A percentile compares a stretch with the other conserved stretches of the same genome.
Conservation (phyloP, 1,140 invertebrate species). For the Hermetia illucens region DNA sequence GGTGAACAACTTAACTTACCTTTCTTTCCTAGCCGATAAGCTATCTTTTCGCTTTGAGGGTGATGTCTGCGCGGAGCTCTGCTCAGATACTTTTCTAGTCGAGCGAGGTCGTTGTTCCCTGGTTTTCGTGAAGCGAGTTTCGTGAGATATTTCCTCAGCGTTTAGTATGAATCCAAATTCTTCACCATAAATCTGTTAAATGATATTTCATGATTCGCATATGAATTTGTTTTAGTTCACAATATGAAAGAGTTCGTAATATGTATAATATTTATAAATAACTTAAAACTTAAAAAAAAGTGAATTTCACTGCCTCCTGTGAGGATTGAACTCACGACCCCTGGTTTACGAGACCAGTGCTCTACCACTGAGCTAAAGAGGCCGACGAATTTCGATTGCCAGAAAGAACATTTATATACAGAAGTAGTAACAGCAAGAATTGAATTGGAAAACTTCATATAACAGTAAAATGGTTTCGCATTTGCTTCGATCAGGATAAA, state of each 20-base stretch:
- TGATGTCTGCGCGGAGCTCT: conserved; percentile 55
- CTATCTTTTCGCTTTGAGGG: conserved; percentile 62
- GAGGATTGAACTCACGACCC: conserved; percentile 76
- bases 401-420: too few relatives aligned
- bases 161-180: conserved; percentile 56
- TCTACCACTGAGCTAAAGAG: conserved; percentile 32
- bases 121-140: conserved; percentile 15
- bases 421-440: too few relatives aligned
- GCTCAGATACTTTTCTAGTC: conserved; percentile 57
- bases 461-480: too few relatives aligned
- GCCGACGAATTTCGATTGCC: too few relatives aligned
- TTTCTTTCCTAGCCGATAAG: conserved; percentile 52
- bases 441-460: background rate
- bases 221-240: background rate
- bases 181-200: conserved; percentile 60
- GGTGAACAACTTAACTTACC: conserved; percentile 31
- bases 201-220: conserved; percentile 6
- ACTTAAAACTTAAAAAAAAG: too few relatives aligned
- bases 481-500: too few relatives aligned
- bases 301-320: conserved; percentile 61
- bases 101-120: conserved; percentile 15
- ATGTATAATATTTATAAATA: too few relatives aligned
- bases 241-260: background rate
- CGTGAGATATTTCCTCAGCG: conserved; percentile 17
- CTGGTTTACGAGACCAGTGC: conserved; percentile 81